These are phyloP conservation scores for Oryzias melastigma DNA, from an alignment of 2,113 vertebrate species.

Conservation along the genomic window DNA sequence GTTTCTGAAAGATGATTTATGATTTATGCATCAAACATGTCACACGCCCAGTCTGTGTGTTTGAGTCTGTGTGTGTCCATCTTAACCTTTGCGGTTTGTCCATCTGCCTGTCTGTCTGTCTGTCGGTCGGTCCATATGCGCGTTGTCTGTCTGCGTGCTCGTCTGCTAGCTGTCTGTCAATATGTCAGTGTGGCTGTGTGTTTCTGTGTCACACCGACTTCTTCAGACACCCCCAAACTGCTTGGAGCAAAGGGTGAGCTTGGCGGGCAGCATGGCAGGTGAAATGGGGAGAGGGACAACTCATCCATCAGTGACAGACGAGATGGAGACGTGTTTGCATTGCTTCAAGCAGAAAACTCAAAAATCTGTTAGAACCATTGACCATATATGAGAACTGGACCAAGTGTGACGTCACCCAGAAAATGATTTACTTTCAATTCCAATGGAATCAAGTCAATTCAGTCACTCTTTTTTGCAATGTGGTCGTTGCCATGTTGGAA, in stretches of 20 bases:
- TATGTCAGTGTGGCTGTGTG: slow-evolving; percentile 40
- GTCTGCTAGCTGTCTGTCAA: slow-evolving; percentile 37
- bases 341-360: no score
- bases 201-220: slow-evolving; percentile 9
- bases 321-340: background rate
- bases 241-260: background rate
- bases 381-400: no score
- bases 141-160: slow-evolving; percentile 13
- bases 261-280: slow-evolving; percentile 30
- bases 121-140: slow-evolving; percentile 17
- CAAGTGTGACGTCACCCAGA: no score
- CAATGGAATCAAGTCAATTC: no score
- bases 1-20: no score
- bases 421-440: no score
- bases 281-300: background rate
- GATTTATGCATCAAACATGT: no score
- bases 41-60: no score
- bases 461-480: no score
- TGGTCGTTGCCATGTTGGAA: no score
- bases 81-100: slow-evolving; percentile 27
- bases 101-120: slow-evolving; percentile 17
- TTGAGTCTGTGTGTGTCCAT: background rate
- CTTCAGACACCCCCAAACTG: background rate
- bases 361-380: no score
- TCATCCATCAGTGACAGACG: background rate